These are phyloP conservation scores for Actias luna DNA, from an alignment of 2,888 invertebrate species.

Conservation along the genomic window DNA sequence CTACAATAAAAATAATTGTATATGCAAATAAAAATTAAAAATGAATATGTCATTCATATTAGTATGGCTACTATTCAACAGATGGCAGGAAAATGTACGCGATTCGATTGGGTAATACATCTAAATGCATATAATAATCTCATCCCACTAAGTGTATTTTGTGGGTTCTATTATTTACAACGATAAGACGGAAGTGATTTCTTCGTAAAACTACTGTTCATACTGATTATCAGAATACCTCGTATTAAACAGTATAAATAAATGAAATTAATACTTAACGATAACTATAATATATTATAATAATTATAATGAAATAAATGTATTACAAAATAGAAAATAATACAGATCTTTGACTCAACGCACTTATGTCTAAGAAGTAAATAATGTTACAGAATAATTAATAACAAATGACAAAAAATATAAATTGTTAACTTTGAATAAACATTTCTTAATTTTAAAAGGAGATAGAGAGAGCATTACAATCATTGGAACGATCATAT, in stretches of 20 bases:
- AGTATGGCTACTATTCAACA: slow-evolving; percentile 38
- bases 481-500: slow-evolving; percentile 41
- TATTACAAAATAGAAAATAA: slow-evolving; percentile 81
- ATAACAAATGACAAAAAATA: slow-evolving; percentile 62
- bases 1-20: too few relatives aligned
- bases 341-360: slow-evolving; percentile 82
- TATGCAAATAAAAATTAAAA: too few relatives aligned
- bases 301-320: too few relatives aligned
- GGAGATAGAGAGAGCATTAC: slow-evolving; percentile 66
- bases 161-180: slow-evolving; percentile 58
- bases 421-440: slow-evolving; percentile 73
- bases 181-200: slow-evolving; percentile 61
- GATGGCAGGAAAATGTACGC: slow-evolving; percentile 48
- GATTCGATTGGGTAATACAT: slow-evolving; percentile 46
- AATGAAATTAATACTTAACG: slow-evolving; percentile 53
- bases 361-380: slow-evolving; percentile 72
- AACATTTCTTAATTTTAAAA: slow-evolving; percentile 69
- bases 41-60: not conserved
- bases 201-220: slow-evolving; percentile 62
- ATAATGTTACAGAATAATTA: slow-evolving; percentile 62
- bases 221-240: slow-evolving; percentile 76
- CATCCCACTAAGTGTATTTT: slow-evolving; percentile 73
- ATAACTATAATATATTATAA: slow-evolving; percentile 51
- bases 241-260: slow-evolving; percentile 79
- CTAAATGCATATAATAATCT: slow-evolving; percentile 75